phyloP scores from a whole-genome alignment of 2,113 vertebrate genomes.

The Lepisosteus oculatus region DNA sequence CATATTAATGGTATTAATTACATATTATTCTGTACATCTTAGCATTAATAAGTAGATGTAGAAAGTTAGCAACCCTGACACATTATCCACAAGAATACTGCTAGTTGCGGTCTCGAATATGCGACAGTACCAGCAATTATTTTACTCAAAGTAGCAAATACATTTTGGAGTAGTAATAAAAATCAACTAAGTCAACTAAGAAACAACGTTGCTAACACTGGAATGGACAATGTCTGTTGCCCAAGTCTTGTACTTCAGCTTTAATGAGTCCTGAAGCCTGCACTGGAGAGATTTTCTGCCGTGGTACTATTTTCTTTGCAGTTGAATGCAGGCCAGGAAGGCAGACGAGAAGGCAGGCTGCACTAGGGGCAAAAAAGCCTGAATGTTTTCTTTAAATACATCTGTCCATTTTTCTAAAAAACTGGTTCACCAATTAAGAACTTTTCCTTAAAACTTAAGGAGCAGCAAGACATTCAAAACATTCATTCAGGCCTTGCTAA shows the following conservation, averaged over 20 bases:
- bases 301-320: background rate
- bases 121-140: too few species aligned
- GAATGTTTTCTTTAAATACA: constrained; percentile 51
- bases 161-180: too few species aligned
- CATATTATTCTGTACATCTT: too few species aligned
- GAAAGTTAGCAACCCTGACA: too few species aligned
- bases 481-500: constrained; percentile 52
- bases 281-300: constrained; percentile 29
- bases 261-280: background rate
- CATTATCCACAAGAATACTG: too few species aligned
- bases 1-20: too few species aligned
- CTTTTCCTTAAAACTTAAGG: constrained; percentile 48
- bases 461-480: constrained; percentile 51
- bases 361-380: constrained; percentile 42
- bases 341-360: background rate
- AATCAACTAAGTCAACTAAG: too few species aligned
- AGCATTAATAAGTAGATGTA: too few species aligned
- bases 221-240: background rate
- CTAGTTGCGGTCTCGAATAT: too few species aligned
- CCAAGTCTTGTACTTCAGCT: background rate
- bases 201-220: background rate
- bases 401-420: constrained; percentile 42
- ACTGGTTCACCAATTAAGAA: constrained; percentile 42
- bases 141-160: too few species aligned
- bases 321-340: constrained; percentile 41